These are phyloP conservation scores for Cataglyphis altisquamis DNA, from an alignment of 2,888 invertebrate species.

Conservation along the genomic window DNA sequence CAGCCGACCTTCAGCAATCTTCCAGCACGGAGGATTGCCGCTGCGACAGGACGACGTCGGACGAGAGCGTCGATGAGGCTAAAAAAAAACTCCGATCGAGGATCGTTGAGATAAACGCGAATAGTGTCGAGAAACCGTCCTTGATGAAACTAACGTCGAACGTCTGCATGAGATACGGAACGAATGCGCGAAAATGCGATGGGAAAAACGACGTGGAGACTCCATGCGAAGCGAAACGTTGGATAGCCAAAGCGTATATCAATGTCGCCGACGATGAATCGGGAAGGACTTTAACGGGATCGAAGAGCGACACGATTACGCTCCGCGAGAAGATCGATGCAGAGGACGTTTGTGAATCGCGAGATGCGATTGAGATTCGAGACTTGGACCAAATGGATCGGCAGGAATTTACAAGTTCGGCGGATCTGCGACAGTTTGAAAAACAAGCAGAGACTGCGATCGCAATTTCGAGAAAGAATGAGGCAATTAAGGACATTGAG, in stretches of 20 bases:
- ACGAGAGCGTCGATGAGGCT: constrained; percentile 66
- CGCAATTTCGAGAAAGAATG: constrained; percentile 12
- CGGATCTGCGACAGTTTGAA: neutral
- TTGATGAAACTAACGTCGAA: neutral
- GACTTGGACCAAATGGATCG: constrained; percentile 1
- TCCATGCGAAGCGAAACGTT: constrained; percentile 21
- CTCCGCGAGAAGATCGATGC: constrained; percentile 2
- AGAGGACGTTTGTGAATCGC: neutral
- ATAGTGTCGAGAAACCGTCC: neutral
- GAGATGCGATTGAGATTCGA: constrained; percentile 12
- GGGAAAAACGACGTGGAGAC: neutral
- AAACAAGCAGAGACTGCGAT: constrained; percentile 6
- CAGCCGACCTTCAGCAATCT: neutral
- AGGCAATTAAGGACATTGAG: neutral
- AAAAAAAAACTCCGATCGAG: constrained; percentile 78
- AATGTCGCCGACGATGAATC: constrained; percentile 23
- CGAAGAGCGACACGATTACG: constrained; percentile 26
- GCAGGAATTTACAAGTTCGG: neutral
- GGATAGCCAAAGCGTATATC: constrained; percentile 1
- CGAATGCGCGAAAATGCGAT: neutral
- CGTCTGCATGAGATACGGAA: neutral
- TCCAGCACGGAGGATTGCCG: constrained; percentile 55
- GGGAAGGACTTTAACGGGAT: constrained; percentile 18
- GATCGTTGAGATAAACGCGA: constrained; percentile 43
- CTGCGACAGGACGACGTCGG: constrained; percentile 47